Conservation (phyloP, 2,113 vertebrate species). For the Plectropomus leopardus region DNA sequence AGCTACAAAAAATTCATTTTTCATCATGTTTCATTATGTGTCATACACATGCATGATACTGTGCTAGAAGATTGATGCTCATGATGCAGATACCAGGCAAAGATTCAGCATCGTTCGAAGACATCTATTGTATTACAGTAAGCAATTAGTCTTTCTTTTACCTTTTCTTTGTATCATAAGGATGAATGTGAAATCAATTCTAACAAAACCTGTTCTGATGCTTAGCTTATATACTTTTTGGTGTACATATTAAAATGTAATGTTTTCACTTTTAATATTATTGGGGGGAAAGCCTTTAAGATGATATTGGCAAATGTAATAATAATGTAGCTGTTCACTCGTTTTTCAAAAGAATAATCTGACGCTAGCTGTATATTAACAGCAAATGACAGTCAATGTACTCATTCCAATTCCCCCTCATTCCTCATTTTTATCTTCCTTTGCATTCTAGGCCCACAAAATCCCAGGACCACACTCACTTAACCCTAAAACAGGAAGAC, state of each 20-base stretch:
- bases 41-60: neutral
- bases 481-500: neutral
- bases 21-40: too few relatives aligned
- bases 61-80: neutral
- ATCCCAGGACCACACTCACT: neutral
- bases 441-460: neutral
- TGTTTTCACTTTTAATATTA: neutral
- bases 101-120: neutral
- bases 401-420: neutral
- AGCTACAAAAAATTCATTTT: too few relatives aligned
- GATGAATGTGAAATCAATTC: neutral
- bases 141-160: neutral
- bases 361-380: too few relatives aligned
- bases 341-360: neutral
- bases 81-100: neutral
- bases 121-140: neutral
- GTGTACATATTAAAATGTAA: neutral
- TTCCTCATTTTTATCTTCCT: neutral
- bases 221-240: neutral
- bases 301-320: neutral
- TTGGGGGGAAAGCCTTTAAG: neutral
- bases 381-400: neutral
- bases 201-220: neutral
- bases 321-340: neutral
- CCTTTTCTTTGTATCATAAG: too few relatives aligned